These are phyloP conservation scores for Garrulus glandarius DNA, from an alignment of 2,797 vertebrate genomes.

Conservation along the genomic window DNA sequence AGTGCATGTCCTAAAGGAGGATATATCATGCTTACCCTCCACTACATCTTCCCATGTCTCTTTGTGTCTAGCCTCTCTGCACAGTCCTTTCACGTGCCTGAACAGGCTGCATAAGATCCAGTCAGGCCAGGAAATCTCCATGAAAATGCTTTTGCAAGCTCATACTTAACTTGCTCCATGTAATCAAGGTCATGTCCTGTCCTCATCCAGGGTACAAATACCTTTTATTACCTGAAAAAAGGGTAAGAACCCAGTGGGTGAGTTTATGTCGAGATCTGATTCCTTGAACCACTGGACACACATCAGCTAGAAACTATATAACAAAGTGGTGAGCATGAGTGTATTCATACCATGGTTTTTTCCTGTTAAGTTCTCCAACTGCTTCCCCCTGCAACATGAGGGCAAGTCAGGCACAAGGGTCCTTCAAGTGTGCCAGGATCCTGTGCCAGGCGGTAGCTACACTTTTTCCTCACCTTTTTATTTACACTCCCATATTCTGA, in stretches of 20 bases:
- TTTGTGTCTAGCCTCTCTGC: background rate
- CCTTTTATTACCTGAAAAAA: background rate
- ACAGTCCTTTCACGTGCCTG: background rate
- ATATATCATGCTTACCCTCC: background rate
- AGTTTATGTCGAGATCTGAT: background rate
- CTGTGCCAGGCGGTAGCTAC: background rate
- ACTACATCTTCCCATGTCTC: background rate
- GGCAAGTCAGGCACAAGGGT: background rate
- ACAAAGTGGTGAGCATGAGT: background rate
- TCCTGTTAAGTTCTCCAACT: background rate
- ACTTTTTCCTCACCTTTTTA: background rate
- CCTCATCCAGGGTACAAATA: background rate
- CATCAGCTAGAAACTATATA: fast-evolving
- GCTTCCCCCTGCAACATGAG: background rate
- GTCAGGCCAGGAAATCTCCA: background rate
- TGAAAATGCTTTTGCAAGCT: background rate
- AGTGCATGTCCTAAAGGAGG: background rate
- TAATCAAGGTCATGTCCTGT: background rate
- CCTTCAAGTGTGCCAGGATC: background rate
- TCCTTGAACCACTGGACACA: background rate
- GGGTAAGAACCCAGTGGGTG: background rate
- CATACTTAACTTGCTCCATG: background rate
- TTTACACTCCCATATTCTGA: background rate
- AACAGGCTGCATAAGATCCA: background rate
- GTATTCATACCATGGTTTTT: fast-evolving